Evolutionary conservation across 2,797 vertebrate genomes (phyloP).

Genomic region (Aulostomus chinensis): DNA sequence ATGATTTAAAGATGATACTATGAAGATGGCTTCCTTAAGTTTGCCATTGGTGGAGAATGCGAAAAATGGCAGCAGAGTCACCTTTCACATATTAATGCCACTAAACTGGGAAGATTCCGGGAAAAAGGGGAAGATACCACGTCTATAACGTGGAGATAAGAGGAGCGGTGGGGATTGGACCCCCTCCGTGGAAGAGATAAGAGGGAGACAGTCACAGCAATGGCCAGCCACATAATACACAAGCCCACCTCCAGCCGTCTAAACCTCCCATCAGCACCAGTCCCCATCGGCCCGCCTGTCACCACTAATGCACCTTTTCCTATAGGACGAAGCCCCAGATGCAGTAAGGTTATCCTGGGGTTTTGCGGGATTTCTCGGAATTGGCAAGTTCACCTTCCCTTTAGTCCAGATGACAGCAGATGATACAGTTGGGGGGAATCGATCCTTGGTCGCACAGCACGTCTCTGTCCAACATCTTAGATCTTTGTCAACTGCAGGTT

Average conservation of each 20-base stretch:
- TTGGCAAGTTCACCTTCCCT: conserved; percentile 84
- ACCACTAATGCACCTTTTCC: conserved; percentile 83
- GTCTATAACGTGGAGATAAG: conserved; percentile 71
- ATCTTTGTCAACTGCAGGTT: conserved; percentile 34
- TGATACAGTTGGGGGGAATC: conserved; percentile 75
- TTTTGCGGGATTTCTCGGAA: conserved; percentile 81
- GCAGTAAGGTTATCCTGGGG: conserved; percentile 81
- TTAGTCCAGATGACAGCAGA: conserved; percentile 77
- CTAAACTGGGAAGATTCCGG: conserved; percentile 69
- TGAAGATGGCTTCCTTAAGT: conserved; percentile 43
- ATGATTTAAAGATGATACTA: conserved; percentile 47
- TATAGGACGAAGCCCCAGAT: conserved; percentile 72
- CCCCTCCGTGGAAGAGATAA: conserved; percentile 77
- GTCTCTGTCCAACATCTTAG: conserved; percentile 48
- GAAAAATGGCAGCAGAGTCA: conserved; percentile 51
- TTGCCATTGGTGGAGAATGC: conserved; percentile 29
- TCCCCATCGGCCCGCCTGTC: conserved; percentile 77
- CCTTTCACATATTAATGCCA: conserved; percentile 62
- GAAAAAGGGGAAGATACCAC: conserved; percentile 62
- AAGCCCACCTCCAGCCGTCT: conserved; percentile 73
- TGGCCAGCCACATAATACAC: conserved; percentile 79
- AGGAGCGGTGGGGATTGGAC: conserved; percentile 52
- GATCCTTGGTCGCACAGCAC: conserved; percentile 62
- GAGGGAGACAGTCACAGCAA: conserved; percentile 79
- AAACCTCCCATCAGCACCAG: conserved; percentile 72